These are phyloP conservation scores for Otolemur crassicaudatus DNA, from an alignment of 2,797 vertebrate genomes.

Conservation along the genomic window DNA sequence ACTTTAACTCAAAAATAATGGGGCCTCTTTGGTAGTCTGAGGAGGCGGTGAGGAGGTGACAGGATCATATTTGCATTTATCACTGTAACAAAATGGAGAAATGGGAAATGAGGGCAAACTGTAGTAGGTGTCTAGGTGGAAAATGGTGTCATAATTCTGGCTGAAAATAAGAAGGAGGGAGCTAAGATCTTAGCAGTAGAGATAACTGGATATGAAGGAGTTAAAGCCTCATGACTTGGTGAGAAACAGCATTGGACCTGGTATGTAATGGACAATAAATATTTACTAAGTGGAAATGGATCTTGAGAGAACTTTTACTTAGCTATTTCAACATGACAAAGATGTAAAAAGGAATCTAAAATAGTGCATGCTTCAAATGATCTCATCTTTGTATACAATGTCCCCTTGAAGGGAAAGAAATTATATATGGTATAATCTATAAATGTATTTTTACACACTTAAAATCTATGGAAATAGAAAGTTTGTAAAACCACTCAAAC, in stretches of 20 bases:
- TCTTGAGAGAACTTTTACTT: not conserved
- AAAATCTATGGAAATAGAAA: not conserved
- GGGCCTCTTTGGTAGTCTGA: not conserved
- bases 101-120: not conserved
- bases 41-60: not conserved
- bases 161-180: not conserved
- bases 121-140: not conserved
- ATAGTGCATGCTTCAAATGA: not conserved
- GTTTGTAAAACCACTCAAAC: not conserved
- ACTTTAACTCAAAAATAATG: not conserved
- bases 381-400: not conserved
- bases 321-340: not conserved
- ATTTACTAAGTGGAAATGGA: slow-evolving; percentile 34
- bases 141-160: not conserved
- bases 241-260: not conserved
- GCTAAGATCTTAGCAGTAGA: not conserved
- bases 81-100: not conserved
- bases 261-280: not conserved
- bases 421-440: not conserved
- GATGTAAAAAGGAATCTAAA: slow-evolving; percentile 24
- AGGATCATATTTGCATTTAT: not conserved
- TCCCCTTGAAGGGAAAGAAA: slow-evolving; percentile 20
- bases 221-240: not conserved
- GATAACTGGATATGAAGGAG: not conserved
- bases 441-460: slow-evolving; percentile 7